Evolutionary conservation across 2,113 vertebrate genomes (phyloP), one percentile per base, ranked within the genome.

Genomic region (Tachycineta bicolor): DNA sequence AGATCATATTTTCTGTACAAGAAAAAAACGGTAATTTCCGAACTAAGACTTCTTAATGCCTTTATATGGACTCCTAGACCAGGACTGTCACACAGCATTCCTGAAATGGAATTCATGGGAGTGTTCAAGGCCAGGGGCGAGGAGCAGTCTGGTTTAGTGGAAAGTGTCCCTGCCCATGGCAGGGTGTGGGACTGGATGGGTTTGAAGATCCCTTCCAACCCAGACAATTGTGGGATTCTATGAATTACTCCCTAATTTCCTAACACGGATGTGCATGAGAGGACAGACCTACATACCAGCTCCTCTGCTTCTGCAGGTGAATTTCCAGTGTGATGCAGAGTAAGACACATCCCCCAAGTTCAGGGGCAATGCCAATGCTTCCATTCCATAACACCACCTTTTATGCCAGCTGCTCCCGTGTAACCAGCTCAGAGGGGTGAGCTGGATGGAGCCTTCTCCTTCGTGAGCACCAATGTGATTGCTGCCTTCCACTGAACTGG

Each of bases 391-490:
- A 44, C 21, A 31, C 5, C 47, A 13, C 22, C 59, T 67, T 53
- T 37, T 19, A 39, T 39, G 53, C 18, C 67, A 78, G 47, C n/a
- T 46, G 12, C 26, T 52, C 29, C 34, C 0, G 0, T 6, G 15
- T 33, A 41, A 39, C 53, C 69, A 55, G 55, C 44, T 69, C 50
- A 37, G 46, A 52, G 56, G 34, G 12, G 5, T 20, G 43, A 56
- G 17, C 44, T 56, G 41, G 33, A 75, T 56, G 41, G 33, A 75
- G 47, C n/a, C 49, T 44, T 25, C 28, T 69, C 50, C 41, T 74
- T 3, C 9, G 0, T 33, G 29, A 64, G 39, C 64, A 73, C 9
- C 69, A 60, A 4, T 0, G 6, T 23, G 14, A 50, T 53, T 1
- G 0, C 46, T 78, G 75, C 46, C 17, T 69, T 31, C 60, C 52